A percentile compares a stretch with the other conserved stretches of the same genome.
phyloP scores from a whole-genome alignment of 1,140 invertebrate species.

The Drosophila suzukii region DNA sequence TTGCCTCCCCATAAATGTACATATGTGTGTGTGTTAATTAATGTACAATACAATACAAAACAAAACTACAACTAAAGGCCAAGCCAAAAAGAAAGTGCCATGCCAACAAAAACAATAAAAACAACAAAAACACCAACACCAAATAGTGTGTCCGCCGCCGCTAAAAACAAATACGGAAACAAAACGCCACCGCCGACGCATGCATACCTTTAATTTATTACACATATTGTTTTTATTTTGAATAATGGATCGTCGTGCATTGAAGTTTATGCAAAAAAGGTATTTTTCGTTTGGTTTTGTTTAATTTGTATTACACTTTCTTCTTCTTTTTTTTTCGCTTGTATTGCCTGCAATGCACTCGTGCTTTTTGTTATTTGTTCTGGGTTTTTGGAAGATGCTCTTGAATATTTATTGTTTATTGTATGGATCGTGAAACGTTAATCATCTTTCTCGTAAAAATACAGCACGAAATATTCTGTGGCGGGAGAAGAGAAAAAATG shows the following conservation, averaged over 20 bases:
- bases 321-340: conserved; percentile 13
- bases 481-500: conserved; percentile 41
- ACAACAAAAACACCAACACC: conserved; percentile 11
- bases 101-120: conserved; percentile 67
- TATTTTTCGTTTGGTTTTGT: conserved; percentile 68
- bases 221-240: conserved; percentile 81
- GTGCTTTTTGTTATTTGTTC: background rate
- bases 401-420: conserved; percentile 10
- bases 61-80: conserved; percentile 26
- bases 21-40: conserved; percentile 63
- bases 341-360: conserved; percentile 20
- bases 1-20: conserved; percentile 57
- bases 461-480: conserved; percentile 6
- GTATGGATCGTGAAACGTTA: conserved; percentile 2
- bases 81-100: conserved; percentile 41
- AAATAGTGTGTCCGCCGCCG: conserved; percentile 35
- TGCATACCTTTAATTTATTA: conserved; percentile 83
- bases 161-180: conserved; percentile 27
- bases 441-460: background rate
- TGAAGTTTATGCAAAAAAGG: conserved; percentile 84
- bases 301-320: conserved; percentile 42
- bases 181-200: conserved; percentile 65
- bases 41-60: conserved; percentile 38
- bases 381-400: background rate
- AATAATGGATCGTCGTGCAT: conserved; percentile 84